phyloP scores from a whole-genome alignment of 1,140 invertebrate genomes.

The Conopomorpha cramerella region DNA sequence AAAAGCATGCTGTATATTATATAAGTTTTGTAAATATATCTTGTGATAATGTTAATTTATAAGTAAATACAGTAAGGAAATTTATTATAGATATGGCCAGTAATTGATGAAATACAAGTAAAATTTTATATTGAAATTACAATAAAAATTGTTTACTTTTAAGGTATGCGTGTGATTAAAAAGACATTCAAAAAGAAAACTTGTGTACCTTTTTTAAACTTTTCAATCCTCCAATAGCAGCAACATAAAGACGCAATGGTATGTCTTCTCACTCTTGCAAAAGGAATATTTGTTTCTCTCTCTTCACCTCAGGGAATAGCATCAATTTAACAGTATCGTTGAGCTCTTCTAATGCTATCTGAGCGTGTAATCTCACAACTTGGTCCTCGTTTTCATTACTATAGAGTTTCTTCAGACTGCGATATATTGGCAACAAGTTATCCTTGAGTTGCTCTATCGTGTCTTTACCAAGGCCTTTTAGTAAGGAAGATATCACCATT shows the following conservation, averaged over 20 bases:
- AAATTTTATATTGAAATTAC: slow-evolving; percentile 11
- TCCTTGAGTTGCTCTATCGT: slow-evolving; percentile 68
- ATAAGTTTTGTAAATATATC: no score
- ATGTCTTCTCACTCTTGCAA: slow-evolving; percentile 23
- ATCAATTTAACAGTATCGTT: slow-evolving; percentile 70
- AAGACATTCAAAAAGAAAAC: no score
- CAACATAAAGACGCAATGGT: no score
- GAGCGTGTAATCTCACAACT: slow-evolving; percentile 71
- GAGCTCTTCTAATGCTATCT: slow-evolving; percentile 77
- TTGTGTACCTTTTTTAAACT: no score
- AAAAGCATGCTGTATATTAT: no score
- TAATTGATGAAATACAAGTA: slow-evolving; percentile 5
- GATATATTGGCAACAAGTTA: slow-evolving; percentile 71
- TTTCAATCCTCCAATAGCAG: no score
- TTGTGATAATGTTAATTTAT: no score
- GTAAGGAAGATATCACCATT: slow-evolving; percentile 71
- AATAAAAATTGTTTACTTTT: slow-evolving; percentile 8
- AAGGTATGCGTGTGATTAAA: slow-evolving; percentile 1
- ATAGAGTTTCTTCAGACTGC: slow-evolving; percentile 69
- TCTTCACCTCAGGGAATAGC: slow-evolving; percentile 58
- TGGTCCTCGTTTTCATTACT: slow-evolving; percentile 68
- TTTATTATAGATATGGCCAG: slow-evolving; percentile 9
- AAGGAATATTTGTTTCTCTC: slow-evolving; percentile 68
- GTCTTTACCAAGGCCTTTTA: slow-evolving; percentile 75
- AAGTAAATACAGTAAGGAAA: no score